phyloP scores from a whole-genome alignment of 1,140 invertebrate genomes.

The Uloborus diversus region DNA sequence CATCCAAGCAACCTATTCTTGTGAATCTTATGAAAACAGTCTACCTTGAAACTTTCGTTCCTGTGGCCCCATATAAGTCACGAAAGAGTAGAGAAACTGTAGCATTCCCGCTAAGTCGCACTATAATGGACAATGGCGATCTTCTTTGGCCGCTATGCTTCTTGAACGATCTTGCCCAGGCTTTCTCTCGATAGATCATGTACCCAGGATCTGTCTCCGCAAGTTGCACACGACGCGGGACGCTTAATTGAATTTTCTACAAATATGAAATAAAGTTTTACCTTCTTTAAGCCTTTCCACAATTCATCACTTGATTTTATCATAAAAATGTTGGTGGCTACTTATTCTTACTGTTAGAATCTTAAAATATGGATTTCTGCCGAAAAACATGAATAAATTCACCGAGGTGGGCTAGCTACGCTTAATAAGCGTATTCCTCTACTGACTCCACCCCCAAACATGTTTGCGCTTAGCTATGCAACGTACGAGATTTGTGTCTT shows the following conservation, averaged over 20 bases:
- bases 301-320: slow-evolving; percentile 5
- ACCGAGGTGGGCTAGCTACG: too few relatives aligned
- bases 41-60: neutral
- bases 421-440: too few relatives aligned
- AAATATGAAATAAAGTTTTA: neutral
- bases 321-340: neutral
- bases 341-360: too few relatives aligned
- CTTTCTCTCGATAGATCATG: slow-evolving; percentile 4
- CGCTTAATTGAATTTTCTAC: slow-evolving; percentile 3
- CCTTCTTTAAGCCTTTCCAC: neutral
- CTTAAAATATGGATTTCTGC: too few relatives aligned
- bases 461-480: too few relatives aligned
- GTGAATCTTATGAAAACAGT: neutral
- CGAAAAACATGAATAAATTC: too few relatives aligned
- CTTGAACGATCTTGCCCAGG: neutral
- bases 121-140: neutral
- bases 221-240: slow-evolving; percentile 1
- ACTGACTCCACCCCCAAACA: too few relatives aligned
- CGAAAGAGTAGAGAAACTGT: neutral
- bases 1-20: neutral
- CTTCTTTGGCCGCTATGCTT: neutral
- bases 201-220: neutral
- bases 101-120: neutral
- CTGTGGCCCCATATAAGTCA: neutral
- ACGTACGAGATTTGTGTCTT: too few relatives aligned